phyloP scores from a whole-genome alignment of 2,888 invertebrate species.

The Erynnis tages region DNA sequence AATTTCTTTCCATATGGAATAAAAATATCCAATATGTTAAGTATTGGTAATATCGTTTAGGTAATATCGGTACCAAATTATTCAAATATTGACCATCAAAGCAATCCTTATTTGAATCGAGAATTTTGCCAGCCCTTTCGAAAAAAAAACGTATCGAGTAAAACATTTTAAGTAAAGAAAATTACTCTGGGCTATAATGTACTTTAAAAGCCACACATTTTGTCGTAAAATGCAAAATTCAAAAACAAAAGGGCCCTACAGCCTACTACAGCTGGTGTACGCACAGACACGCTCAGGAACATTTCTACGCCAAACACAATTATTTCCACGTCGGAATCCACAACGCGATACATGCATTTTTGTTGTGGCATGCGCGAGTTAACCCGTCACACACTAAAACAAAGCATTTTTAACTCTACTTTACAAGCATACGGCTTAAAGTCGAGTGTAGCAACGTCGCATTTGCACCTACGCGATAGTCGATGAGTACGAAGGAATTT shows the following conservation, averaged over 20 bases:
- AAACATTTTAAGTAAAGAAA: no score
- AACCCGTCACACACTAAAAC: neutral
- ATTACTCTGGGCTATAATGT: neutral
- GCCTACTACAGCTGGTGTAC: constrained; percentile 12
- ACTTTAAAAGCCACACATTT: neutral
- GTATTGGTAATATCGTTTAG: no score
- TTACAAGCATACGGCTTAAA: constrained; percentile 7
- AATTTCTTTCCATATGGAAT: no score
- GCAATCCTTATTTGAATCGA: no score
- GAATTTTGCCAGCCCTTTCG: no score
- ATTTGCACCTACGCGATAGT: constrained; percentile 18
- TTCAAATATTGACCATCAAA: no score
- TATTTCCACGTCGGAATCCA: constrained; percentile 24
- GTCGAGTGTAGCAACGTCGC: neutral
- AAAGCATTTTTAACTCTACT: constrained; percentile 1
- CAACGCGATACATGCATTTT: constrained; percentile 14
- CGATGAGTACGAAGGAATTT: neutral
- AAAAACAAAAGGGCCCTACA: neutral
- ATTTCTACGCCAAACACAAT: constrained; percentile 12
- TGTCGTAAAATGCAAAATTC: neutral
- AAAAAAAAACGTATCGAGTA: no score
- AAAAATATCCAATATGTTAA: no score
- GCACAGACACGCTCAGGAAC: neutral
- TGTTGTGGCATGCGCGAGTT: constrained; percentile 20
- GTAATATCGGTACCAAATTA: no score